Evolutionary conservation across 2,113 vertebrate genomes (phyloP).

Genomic region (Tringa solitaria): DNA sequence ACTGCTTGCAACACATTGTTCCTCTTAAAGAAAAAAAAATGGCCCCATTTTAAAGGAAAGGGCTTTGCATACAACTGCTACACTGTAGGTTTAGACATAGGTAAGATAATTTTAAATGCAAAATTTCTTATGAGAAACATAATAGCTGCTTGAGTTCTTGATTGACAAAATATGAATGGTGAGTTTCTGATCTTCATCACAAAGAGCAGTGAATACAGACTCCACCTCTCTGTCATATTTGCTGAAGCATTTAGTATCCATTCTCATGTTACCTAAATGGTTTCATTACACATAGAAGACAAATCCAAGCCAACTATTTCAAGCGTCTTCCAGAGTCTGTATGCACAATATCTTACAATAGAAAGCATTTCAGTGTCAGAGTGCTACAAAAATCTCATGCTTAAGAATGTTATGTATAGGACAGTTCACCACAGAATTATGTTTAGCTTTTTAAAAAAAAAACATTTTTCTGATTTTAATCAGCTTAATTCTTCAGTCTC

Average conservation of each 20-base stretch:
- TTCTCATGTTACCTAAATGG: background rate
- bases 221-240: background rate
- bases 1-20: background rate
- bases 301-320: background rate
- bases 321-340: background rate
- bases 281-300: background rate
- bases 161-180: background rate
- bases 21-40: background rate
- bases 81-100: background rate
- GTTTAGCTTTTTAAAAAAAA: background rate
- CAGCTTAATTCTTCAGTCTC: background rate
- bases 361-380: background rate
- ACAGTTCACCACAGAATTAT: background rate
- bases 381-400: background rate
- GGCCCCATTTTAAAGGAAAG: background rate
- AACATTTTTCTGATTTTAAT: conserved; percentile 7
- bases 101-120: background rate
- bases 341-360: background rate
- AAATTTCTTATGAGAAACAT: background rate
- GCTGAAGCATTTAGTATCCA: background rate
- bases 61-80: background rate
- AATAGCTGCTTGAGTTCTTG: background rate
- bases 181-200: background rate
- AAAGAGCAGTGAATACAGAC: background rate
- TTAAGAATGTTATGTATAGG: background rate